Percentiles rank a stretch among this genome's conserved stretches.
These are phyloP conservation scores for Lagria hirta DNA, from an alignment of 2,888 invertebrate genomes.

Conservation along the genomic window DNA sequence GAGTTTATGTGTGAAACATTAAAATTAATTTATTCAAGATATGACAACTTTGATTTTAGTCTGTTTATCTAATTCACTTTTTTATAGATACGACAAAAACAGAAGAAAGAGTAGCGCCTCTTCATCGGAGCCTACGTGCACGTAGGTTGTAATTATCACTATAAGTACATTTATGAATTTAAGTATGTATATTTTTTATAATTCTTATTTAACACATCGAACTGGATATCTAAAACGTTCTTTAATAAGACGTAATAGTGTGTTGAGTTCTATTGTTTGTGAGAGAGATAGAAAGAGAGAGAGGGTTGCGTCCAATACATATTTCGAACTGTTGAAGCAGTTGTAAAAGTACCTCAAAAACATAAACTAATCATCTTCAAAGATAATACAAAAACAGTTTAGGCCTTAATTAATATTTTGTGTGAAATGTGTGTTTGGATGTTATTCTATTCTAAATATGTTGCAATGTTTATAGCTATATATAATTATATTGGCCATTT, in stretches of 20 bases:
- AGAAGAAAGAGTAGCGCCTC: too few relatives aligned
- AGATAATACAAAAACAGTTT: slow-evolving; percentile 4
- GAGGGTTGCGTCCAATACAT: slow-evolving; percentile 25
- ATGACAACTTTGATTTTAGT: too few relatives aligned
- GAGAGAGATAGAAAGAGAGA: slow-evolving; percentile 12
- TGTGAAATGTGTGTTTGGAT: slow-evolving; percentile 22
- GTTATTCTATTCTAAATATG: slow-evolving; percentile 29
- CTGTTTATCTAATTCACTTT: too few relatives aligned
- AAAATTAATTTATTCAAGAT: too few relatives aligned
- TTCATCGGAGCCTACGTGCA: too few relatives aligned
- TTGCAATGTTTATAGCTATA: slow-evolving; percentile 38
- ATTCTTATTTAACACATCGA: slow-evolving; percentile 28
- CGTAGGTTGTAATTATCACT: too few relatives aligned
- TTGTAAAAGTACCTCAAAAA: too few relatives aligned
- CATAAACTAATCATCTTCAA: slow-evolving; percentile 9
- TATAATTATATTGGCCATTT: slow-evolving; percentile 35
- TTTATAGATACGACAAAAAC: too few relatives aligned
- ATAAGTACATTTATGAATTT: slow-evolving; percentile 30
- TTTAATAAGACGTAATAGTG: slow-evolving; percentile 20
- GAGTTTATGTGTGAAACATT: too few relatives aligned
- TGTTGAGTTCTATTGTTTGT: slow-evolving; percentile 15
- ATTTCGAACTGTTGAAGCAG: slow-evolving; percentile 19
- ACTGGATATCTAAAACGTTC: slow-evolving; percentile 15
- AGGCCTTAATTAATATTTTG: slow-evolving; percentile 19
- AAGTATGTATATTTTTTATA: slow-evolving; percentile 37